Evolutionary conservation across 2,888 invertebrate genomes (phyloP), one percentile per base, ranked within the genome.

Genomic region (Nipponacmea schrenckii): DNA sequence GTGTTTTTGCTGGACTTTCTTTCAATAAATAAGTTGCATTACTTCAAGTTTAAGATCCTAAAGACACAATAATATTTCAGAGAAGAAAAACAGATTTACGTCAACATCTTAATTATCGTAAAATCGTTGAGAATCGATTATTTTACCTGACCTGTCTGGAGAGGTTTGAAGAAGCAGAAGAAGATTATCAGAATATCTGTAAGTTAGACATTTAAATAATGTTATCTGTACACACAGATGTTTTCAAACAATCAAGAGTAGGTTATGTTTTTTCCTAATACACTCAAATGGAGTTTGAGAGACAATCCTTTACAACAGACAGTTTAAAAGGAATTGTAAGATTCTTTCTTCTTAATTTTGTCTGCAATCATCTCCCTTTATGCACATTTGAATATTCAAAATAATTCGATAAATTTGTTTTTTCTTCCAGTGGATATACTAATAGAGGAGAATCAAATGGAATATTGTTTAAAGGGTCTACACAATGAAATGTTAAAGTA

Each of bases 371-470:
- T 39, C 39, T 39, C 39, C 39, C 39, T 39, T 39, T 39, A 10
- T 8, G 8, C 39, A 39, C 39, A 39, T 39, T 2, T 39, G 39
- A 39, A 39, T 39, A 8, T 39, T 39, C 8, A 39, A 7, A 31
- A 31, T 4, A 31, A 31, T 4, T 31, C 7, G 7, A 39, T 39
- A 10, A 39, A 5, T 8, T 39, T 8, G 39, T 2, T 24, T 50
- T 8, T 27, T 17, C 14, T 70, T 70, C 20, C 56, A 70, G 70
- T 70, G 20, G 44, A 65, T 70, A 39, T 46, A 27, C 39, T 70
- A 2, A 20, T 56, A 26, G 62, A 39, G 20, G 46, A 70, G 31
- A 44, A 50, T 7, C 27, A 31, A 20, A 50, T 70, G 62, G 20
- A 44, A 17, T 27, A 24, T 56, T 50, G 70, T 44, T 39, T 70